A percentile compares a stretch with the other conserved stretches of the same genome.
phyloP scores from a whole-genome alignment of 2,113 vertebrate genomes.

The Psilopsiagon aurifrons region DNA sequence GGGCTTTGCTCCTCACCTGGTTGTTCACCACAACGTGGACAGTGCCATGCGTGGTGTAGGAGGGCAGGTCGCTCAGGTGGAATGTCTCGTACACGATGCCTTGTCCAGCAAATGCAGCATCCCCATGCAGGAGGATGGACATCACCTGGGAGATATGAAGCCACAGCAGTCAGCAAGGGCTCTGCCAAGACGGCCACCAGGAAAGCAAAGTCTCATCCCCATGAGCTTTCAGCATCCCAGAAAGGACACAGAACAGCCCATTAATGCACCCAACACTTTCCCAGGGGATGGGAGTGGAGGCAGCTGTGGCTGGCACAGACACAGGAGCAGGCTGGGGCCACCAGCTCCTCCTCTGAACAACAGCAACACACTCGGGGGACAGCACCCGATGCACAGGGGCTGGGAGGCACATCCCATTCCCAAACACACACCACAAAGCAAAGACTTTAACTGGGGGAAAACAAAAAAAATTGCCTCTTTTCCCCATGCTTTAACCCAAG shows the following conservation, averaged over 20 bases:
- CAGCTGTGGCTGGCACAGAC: fast-evolving
- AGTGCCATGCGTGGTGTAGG: slow-evolving; percentile 92
- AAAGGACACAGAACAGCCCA: background rate
- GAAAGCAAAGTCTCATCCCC: background rate
- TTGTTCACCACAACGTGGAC: slow-evolving; percentile 97
- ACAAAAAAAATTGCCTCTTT: background rate
- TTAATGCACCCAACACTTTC: fast-evolving
- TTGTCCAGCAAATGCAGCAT: slow-evolving; percentile 93
- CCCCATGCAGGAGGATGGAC: slow-evolving; percentile 92
- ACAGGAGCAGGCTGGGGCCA: background rate
- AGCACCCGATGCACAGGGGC: fast-evolving
- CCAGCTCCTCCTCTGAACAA: background rate
- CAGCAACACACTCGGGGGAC: fast-evolving
- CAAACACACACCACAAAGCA: background rate
- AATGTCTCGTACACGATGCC: slow-evolving; percentile 96
- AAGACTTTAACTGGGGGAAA: background rate
- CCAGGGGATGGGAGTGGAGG: background rate
- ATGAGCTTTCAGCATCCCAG: background rate
- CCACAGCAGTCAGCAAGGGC: fast-evolving
- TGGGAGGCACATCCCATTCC: background rate
- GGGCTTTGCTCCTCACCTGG: slow-evolving; percentile 81
- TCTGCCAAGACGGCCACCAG: background rate
- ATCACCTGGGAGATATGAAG: slow-evolving; percentile 81
- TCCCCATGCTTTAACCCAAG: background rate
- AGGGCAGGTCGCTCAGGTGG: slow-evolving; percentile 93